Evolutionary conservation across 2,113 vertebrate species (phyloP).

Genomic region (Mesembrinibis cayennensis): DNA sequence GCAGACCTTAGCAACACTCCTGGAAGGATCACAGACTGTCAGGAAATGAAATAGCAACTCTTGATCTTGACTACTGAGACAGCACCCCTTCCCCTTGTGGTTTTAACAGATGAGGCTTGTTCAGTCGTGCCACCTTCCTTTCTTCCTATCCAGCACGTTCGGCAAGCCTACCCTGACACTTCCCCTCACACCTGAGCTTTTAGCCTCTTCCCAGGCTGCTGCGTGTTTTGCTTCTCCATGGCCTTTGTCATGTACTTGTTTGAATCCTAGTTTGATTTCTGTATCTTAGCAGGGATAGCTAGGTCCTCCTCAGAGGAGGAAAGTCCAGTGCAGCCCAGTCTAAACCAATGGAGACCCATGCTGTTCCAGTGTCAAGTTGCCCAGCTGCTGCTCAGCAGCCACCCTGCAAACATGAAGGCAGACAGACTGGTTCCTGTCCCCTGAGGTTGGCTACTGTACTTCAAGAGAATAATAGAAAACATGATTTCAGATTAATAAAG

Average conservation of each 20-base stretch:
- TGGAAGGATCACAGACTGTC: neutral
- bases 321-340: neutral
- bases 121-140: neutral
- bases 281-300: neutral
- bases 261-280: neutral
- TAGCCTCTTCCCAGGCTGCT: neutral
- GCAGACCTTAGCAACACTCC: neutral
- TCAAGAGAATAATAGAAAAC: neutral
- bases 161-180: neutral
- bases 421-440: rapidly evolving
- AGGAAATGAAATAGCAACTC: neutral
- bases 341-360: neutral
- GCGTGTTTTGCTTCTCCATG: neutral
- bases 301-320: neutral
- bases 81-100: neutral
- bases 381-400: neutral
- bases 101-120: neutral
- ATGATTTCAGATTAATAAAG: neutral
- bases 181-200: neutral
- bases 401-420: neutral
- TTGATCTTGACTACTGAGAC: neutral
- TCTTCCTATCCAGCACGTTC: rapidly evolving
- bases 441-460: neutral
- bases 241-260: neutral
- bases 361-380: neutral